phyloP scores from a whole-genome alignment of 2,113 vertebrate genomes.

The Echinops telfairi region DNA sequence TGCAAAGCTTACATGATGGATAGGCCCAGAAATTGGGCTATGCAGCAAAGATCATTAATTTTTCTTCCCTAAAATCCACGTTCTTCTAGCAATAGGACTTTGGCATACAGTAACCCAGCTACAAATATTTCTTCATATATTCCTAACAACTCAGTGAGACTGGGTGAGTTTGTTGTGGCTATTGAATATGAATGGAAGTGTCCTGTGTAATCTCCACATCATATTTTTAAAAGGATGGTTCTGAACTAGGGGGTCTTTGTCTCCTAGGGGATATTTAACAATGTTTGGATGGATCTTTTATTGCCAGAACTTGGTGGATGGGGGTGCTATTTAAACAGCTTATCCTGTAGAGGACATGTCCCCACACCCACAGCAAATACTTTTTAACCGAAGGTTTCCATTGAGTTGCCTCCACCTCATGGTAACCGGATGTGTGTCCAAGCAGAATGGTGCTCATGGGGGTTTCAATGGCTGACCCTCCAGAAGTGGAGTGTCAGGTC shows the following conservation, averaged over 20 bases:
- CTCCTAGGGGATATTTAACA: background rate
- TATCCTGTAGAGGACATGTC: background rate
- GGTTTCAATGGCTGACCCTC: background rate
- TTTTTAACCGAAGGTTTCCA: background rate
- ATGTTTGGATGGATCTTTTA: constrained; percentile 17
- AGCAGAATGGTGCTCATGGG: background rate
- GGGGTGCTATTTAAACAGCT: background rate
- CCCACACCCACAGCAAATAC: background rate
- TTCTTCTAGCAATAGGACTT: constrained; percentile 10
- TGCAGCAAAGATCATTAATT: constrained; percentile 31
- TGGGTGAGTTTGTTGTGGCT: background rate
- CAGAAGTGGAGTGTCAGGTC: background rate
- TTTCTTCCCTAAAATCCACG: background rate
- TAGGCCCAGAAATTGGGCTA: constrained; percentile 10
- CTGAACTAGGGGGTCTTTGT: background rate
- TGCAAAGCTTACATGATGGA: background rate
- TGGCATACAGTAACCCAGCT: background rate
- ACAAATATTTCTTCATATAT: constrained; percentile 16
- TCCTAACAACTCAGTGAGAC: background rate
- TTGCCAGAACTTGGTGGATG: background rate
- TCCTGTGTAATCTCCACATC: background rate
- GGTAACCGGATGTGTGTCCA: background rate
- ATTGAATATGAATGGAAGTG: background rate
- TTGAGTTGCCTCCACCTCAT: background rate
- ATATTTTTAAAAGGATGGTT: background rate